Base-by-base conservation (phyloP, 2,113 vertebrate genomes). In the Psephotus haematonotus region DNA sequence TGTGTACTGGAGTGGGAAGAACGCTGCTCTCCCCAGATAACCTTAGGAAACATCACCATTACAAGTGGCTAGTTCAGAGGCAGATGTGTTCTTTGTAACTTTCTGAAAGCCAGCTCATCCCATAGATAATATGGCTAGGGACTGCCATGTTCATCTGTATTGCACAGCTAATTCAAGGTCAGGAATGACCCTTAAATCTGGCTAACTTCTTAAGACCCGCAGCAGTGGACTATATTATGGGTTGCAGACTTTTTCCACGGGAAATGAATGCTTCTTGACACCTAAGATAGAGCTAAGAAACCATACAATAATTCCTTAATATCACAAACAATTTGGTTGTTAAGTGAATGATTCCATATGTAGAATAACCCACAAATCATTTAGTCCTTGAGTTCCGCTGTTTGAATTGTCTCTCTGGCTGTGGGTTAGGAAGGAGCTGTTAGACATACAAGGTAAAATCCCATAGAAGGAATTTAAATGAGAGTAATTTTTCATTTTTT, bases 371-470 rank as follows among this genome's bases (percentile, higher is more conserved):
- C 20, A 55, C 43, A 78, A 68, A 90, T 39, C 33, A 10, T 76
- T 43, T 75, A 68, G 27, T 60, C 50, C 37, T 82, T 81, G 23
- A 77, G 29, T 81, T 72, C 55, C 71, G 23, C 28, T 90, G 8
- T 67, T 86, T 78, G 55, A 92, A 92, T 75, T 83, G 35, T 17
- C 31, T 50, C 29, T 47, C 4, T 81, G 55, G 29, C 43, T 88
- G 55, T 86, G 76, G 47, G 37, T 95, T 83, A 68, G 41, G 57
- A 90, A 75, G 43, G 43, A 75, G 11, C 28, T 81, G 71, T 81
- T 71, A 90, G 46, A 71, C 47, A 75, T 80, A 68, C 60, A 89
- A 72, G 46, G 35, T 72, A 85, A 86, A 94, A 88, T 81, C 55
- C 46, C 37, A 47, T 68, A 60, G 64, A 76, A 90, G 33, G 52